Percentiles rank a stretch among this genome's conserved stretches.
These are phyloP conservation scores for Diplosoma virens DNA, from an alignment of 23 tunicate genomes.

Conservation along the genomic window DNA sequence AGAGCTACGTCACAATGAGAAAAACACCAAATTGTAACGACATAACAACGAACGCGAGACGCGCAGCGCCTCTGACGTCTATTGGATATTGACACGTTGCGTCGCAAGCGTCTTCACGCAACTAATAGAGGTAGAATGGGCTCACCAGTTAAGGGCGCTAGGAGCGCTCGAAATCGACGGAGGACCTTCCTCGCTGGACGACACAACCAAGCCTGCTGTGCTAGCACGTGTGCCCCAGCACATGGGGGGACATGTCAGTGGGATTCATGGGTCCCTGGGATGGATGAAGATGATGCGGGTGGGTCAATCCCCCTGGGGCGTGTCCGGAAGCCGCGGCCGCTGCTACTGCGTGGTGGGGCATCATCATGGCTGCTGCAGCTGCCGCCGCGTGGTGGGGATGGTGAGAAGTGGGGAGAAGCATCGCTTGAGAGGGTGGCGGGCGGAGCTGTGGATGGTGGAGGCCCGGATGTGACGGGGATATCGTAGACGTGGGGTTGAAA, in stretches of 20 bases:
- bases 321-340: conserved; percentile 84
- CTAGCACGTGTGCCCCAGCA: conserved; percentile 93
- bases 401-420: conserved; percentile 70
- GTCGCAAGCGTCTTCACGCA: too few species aligned
- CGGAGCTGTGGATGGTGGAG: conserved; percentile 82
- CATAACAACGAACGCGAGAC: background rate
- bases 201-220: too few species aligned
- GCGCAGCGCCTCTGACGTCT: background rate
- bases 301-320: conserved; percentile 64
- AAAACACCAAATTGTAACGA: conserved; percentile 1
- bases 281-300: conserved; percentile 66
- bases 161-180: background rate
- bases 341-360: conserved; percentile 93
- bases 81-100: conserved; percentile 2
- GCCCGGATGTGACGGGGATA: conserved; percentile 66
- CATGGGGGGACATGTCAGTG: conserved; percentile 73
- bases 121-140: conserved; percentile 1
- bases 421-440: conserved; percentile 76
- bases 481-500: conserved; percentile 72
- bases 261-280: conserved; percentile 71
- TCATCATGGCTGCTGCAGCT: conserved; percentile 96
- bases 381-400: conserved; percentile 86
- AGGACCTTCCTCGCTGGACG: too few species aligned
- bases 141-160: background rate
- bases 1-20: conserved; percentile 27